phyloP scores from a whole-genome alignment of 2,113 vertebrate genomes.

The Paramormyrops kingsleyae region DNA sequence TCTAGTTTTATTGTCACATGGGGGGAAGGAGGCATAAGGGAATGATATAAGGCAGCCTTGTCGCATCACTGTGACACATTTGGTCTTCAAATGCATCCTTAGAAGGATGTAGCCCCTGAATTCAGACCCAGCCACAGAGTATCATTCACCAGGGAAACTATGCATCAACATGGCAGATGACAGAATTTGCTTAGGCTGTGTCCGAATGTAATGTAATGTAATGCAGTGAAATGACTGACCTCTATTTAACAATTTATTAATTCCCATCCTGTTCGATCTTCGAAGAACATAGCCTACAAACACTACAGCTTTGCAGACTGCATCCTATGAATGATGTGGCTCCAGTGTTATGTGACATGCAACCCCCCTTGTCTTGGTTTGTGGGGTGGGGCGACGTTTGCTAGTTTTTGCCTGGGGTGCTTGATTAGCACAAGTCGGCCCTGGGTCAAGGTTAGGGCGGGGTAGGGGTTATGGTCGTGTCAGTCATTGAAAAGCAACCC shows the following conservation, averaged over 20 bases:
- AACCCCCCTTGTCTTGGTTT: background rate
- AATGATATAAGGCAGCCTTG: background rate
- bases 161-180: background rate
- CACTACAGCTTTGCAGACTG: background rate
- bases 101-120: background rate
- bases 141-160: background rate
- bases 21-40: background rate
- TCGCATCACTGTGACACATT: background rate
- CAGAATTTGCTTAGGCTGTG: too few species aligned
- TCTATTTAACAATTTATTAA: too few species aligned
- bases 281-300: background rate
- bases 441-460: background rate
- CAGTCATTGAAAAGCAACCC: slow-evolving; percentile 10
- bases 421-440: background rate
- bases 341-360: background rate
- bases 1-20: background rate
- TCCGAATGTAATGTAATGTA: too few species aligned
- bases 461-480: background rate
- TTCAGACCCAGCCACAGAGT: background rate
- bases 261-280: background rate
- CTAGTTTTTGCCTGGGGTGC: background rate
- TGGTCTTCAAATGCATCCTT: background rate
- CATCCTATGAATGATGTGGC: background rate
- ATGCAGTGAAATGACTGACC: too few species aligned
- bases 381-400: background rate